Evolutionary conservation across 2,113 vertebrate species (phyloP), one percentile per base, ranked within the genome.

Genomic region (Dipodomys ordii): DNA sequence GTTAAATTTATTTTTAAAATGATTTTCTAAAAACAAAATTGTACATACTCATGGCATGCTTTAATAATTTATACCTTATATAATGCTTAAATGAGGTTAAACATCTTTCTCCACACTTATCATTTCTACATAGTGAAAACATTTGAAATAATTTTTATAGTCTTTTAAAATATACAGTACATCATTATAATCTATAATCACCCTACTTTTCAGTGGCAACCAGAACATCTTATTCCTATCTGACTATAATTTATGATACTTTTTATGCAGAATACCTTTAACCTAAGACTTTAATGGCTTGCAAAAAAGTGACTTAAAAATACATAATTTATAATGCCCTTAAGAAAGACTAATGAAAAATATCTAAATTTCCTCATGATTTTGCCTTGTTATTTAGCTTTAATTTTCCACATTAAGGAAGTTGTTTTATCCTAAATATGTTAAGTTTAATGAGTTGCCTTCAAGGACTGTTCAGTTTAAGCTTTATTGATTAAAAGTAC

Each of bases 281-380:
- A 95, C 49, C 49, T 86, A 65, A 62, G 32, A 80, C 5, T 83
- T 95, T 83, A 90, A 92, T 64, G 25, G 79, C 57, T 96, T 93
- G 71, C 22, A 76, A 91, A 95, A 92, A 76, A 77, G 69, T 80
- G 18, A 76, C 84, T 94, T 95, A 71, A 15, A 87, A 94, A 89
- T 89, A 64, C 67, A 39, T 95, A 93, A 80, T 84, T 91, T 91
- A 80, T 91, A 68, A 91, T 80, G 39, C 25, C 69, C 80, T 79
- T 93, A 92, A 93, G 94, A 92, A 95, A 87, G 82, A 88, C 72
- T 86, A 90, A 90, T 96, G 86, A 94, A 92, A 94, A 92, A 72
- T 77, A 85, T 83, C 49, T 92, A 83, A 57, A 53, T 93, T 93
- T 88, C 30, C 46, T 85, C 20, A 12, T 87, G 49, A 19, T 57